Evolutionary conservation across 2,888 invertebrate species (phyloP).

Genomic region (Pilophorus perplexus): DNA sequence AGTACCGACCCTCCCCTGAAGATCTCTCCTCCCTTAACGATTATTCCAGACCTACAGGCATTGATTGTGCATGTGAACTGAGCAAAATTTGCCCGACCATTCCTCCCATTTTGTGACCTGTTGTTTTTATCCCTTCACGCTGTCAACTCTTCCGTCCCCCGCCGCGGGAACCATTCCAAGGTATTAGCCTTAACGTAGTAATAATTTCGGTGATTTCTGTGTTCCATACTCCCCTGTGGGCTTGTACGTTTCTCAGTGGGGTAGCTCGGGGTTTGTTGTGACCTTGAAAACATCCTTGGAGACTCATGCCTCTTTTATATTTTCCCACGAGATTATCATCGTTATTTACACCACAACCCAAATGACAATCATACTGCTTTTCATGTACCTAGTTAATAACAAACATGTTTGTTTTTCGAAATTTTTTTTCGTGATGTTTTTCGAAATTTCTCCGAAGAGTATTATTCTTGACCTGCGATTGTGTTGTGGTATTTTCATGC

Average conservation of each 20-base stretch:
- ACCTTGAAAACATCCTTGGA: conserved; percentile 23
- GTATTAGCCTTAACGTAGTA: conserved; percentile 4
- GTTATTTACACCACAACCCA: too few species aligned
- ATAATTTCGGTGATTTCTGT: neutral
- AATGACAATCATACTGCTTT: too few species aligned
- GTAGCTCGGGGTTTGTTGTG: conserved; percentile 32
- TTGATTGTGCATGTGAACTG: conserved; percentile 35
- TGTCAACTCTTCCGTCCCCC: neutral
- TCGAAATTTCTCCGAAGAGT: too few species aligned
- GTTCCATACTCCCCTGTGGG: neutral
- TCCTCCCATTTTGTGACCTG: conserved; percentile 23
- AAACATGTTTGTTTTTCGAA: too few species aligned
- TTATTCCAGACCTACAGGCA: conserved; percentile 35
- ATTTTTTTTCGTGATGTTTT: too few species aligned
- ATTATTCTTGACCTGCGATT: too few species aligned
- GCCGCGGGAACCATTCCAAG: conserved; percentile 3
- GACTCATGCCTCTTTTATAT: conserved; percentile 6
- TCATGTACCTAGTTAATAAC: too few species aligned
- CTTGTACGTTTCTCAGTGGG: conserved; percentile 8
- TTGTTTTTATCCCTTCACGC: too few species aligned
- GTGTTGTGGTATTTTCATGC: too few species aligned
- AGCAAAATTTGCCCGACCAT: neutral
- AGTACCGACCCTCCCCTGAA: conserved; percentile 26
- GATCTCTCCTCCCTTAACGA: conserved; percentile 32
- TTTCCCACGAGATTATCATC: too few species aligned